phyloP scores from a whole-genome alignment of 1,140 invertebrate species.

The Proales similis region DNA sequence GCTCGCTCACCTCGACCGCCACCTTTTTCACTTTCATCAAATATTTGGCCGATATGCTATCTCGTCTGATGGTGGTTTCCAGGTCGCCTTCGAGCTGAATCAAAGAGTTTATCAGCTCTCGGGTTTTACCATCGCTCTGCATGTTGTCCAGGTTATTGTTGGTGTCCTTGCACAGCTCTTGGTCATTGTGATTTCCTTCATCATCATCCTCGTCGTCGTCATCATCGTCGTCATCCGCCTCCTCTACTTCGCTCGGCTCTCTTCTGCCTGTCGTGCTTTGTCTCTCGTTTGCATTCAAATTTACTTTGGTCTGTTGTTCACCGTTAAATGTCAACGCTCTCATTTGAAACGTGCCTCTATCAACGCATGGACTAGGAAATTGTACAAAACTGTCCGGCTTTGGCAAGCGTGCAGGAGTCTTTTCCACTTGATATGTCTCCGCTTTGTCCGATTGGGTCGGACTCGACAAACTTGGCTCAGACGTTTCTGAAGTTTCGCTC shows the following conservation, averaged over 20 bases:
- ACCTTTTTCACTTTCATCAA: background rate
- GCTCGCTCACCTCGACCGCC: background rate
- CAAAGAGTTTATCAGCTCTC: background rate
- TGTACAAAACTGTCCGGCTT: no score
- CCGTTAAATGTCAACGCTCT: background rate
- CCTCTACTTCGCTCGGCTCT: background rate
- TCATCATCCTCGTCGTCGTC: background rate
- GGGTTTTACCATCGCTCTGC: background rate
- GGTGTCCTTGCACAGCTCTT: constrained; percentile 1
- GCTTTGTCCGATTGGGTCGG: background rate
- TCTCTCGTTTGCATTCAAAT: no score
- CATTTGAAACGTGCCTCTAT: background rate
- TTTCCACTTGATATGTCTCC: no score
- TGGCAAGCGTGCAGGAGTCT: no score
- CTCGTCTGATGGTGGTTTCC: background rate
- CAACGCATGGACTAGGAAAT: constrained; percentile 13
- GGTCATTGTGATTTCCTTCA: background rate
- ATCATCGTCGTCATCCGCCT: background rate
- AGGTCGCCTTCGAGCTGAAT: background rate
- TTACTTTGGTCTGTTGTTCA: background rate
- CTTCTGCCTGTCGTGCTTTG: no score
- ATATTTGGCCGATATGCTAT: constrained; percentile 1
- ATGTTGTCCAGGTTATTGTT: constrained; percentile 5
- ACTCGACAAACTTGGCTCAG: background rate
- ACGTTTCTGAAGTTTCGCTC: background rate